Base-by-base conservation (phyloP, 2,888 invertebrate genomes). In the Ariolimax columbianus region DNA sequence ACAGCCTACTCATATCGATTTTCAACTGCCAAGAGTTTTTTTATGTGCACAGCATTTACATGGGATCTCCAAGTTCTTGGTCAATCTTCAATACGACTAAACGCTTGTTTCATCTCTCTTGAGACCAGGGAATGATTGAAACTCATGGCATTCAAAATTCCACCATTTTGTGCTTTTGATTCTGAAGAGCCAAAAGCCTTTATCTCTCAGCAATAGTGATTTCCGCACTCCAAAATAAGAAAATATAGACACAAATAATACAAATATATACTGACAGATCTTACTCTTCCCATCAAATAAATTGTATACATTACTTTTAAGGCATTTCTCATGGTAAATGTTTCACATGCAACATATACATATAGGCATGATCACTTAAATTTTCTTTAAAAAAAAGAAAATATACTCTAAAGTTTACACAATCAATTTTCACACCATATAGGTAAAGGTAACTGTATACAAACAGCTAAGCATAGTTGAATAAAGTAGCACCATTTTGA, bases 401-500 rank as follows among this genome's bases (percentile, higher is more conserved):
- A 23, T 51, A 33, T 23, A 75, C 36, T 17, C 4, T 51, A 51
- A 72, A 2, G 43, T 1, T 75, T 75, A 75, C 33, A 47, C n/a
- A n/a, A n/a, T n/a, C n/a, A 3, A 51, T 19, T 47, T 51, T 75
- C 17, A 33, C 23, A 51, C 3, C 51, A 75, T 30, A 73, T 36
- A 73, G 43, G 30, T 36, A 51, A 1, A 75, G 17, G 33, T 75
- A 75, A 26, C 7, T 75, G 51, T 51, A 75, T 75, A 33, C 51
- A 51, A 14, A 33, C 6, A 33, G 3, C 19, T 36, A 51, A 51
- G 36, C 23, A 75, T 33, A 75, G 7, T 51, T 19, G 23, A 7
- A 51, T 51, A 51, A 33, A 51, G 30, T 51, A 75, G 75, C 75
- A 75, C 51, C 75, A 75, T 33, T 75, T 19, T 51, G 30, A 75